These are phyloP conservation scores for Biston betularia DNA, from an alignment of 2,888 invertebrate species.

Conservation along the genomic window DNA sequence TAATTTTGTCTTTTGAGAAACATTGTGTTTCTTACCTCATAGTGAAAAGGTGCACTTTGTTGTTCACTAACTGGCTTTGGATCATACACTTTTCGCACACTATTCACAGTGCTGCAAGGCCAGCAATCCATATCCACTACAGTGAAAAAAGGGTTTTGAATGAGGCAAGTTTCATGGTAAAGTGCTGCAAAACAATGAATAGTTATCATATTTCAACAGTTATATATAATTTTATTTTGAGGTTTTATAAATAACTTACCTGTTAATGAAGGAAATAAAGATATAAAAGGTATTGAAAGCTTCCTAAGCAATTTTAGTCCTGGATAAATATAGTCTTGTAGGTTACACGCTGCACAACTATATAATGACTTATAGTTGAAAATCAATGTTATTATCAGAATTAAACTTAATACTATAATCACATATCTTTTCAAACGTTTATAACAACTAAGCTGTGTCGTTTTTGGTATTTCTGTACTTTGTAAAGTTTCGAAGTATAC, in stretches of 20 bases:
- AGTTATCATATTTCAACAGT: background rate
- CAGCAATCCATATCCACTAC: conserved; percentile 94
- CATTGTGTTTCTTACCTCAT: conserved; percentile 71
- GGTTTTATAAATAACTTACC: conserved; percentile 77
- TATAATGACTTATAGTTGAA: conserved; percentile 88
- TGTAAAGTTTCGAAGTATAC: conserved; percentile 81
- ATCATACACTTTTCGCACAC: conserved; percentile 88
- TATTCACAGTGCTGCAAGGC: conserved; percentile 91
- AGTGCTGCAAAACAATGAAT: conserved; percentile 84
- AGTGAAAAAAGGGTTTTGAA: conserved; percentile 94
- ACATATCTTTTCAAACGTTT: conserved; percentile 20
- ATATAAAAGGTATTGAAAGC: conserved; percentile 91
- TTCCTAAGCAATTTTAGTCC: conserved; percentile 90
- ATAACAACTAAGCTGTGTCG: background rate
- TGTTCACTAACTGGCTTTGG: conserved; percentile 71
- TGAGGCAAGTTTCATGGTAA: conserved; percentile 94
- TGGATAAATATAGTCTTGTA: conserved; percentile 94
- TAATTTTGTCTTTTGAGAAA: no score
- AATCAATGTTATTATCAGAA: conserved; percentile 52
- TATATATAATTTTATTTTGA: background rate
- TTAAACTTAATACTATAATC: conserved; percentile 25
- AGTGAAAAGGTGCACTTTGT: conserved; percentile 82
- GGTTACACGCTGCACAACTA: conserved; percentile 89
- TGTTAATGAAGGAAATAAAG: conserved; percentile 90
- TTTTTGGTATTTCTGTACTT: conserved; percentile 59